These are phyloP conservation scores for Pandemis heparana DNA, from an alignment of 2,888 invertebrate genomes.

Conservation along the genomic window DNA sequence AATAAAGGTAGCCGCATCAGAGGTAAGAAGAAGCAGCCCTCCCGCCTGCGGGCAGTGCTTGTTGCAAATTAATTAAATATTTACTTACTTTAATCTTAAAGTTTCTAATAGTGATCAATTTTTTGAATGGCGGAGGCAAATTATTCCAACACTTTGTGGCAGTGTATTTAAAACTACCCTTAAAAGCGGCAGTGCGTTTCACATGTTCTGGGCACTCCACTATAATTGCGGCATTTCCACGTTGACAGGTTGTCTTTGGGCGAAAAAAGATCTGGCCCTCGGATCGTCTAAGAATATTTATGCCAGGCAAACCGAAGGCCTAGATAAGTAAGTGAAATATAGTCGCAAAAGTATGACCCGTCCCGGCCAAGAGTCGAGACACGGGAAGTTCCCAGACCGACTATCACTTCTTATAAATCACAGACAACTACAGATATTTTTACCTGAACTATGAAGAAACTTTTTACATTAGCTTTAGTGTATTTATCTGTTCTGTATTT, in stretches of 20 bases:
- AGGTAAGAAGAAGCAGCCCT: too few relatives aligned
- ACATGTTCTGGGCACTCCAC: too few relatives aligned
- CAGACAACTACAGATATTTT: slow-evolving; percentile 13
- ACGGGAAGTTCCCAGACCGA: slow-evolving; percentile 15
- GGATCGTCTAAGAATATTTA: neutral
- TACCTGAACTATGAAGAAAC: slow-evolving; percentile 1
- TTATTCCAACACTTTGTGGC: too few relatives aligned
- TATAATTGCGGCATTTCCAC: too few relatives aligned
- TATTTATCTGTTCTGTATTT: neutral
- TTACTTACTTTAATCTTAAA: too few relatives aligned
- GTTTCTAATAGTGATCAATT: too few relatives aligned
- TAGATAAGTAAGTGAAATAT: slow-evolving; percentile 8
- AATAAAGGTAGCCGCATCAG: too few relatives aligned
- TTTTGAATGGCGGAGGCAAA: too few relatives aligned
- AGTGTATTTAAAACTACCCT: too few relatives aligned
- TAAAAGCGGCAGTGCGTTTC: too few relatives aligned
- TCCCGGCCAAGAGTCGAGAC: neutral
- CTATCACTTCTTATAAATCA: slow-evolving; percentile 21
- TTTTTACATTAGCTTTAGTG: slow-evolving; percentile 4
- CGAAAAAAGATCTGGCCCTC: neutral
- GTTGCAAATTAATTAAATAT: too few relatives aligned
- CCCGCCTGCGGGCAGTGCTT: too few relatives aligned
- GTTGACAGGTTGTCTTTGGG: neutral
- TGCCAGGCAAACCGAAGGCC: neutral
- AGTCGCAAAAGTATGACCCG: slow-evolving; percentile 1